phyloP scores from a whole-genome alignment of 1,140 invertebrate species.

The Drosophila pachea region DNA sequence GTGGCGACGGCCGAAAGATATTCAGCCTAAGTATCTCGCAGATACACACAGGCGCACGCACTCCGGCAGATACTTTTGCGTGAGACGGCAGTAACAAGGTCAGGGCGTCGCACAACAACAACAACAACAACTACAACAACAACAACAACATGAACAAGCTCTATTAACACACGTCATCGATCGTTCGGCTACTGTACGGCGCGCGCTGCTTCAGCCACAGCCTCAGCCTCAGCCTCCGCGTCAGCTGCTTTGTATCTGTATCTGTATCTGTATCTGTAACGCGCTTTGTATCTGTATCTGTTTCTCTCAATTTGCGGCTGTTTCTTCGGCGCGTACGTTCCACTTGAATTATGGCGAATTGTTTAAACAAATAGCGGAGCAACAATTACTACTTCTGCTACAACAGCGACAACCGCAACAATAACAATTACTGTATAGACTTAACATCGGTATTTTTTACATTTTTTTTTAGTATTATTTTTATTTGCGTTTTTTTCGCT shows the following conservation, averaged over 20 bases:
- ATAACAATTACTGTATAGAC: too few species aligned
- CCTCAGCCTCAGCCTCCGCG: too few species aligned
- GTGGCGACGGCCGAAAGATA: slow-evolving; percentile 45
- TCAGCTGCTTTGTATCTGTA: neutral
- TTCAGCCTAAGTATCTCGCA: slow-evolving; percentile 27
- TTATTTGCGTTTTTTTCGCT: slow-evolving; percentile 22
- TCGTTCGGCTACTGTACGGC: slow-evolving; percentile 30
- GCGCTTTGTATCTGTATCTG: neutral
- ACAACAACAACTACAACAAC: slow-evolving; percentile 25
- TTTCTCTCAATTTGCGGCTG: too few species aligned
- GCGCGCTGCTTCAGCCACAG: slow-evolving; percentile 14
- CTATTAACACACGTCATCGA: slow-evolving; percentile 60
- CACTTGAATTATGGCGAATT: slow-evolving; percentile 65
- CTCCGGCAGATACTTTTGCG: neutral
- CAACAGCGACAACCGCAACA: neutral
- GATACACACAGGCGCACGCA: slow-evolving; percentile 5
- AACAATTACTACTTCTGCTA: slow-evolving; percentile 3
- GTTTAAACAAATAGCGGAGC: slow-evolving; percentile 66
- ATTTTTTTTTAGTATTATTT: slow-evolving; percentile 7
- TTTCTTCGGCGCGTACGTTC: slow-evolving; percentile 60
- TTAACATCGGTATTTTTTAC: too few species aligned
- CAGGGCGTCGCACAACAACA: slow-evolving; percentile 53
- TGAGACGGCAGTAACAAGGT: slow-evolving; percentile 66
- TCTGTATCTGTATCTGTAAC: neutral
- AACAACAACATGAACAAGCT: slow-evolving; percentile 27